Evolutionary conservation across 2,888 invertebrate species (phyloP).

Genomic region (Hirtodrosophila alboralis): DNA sequence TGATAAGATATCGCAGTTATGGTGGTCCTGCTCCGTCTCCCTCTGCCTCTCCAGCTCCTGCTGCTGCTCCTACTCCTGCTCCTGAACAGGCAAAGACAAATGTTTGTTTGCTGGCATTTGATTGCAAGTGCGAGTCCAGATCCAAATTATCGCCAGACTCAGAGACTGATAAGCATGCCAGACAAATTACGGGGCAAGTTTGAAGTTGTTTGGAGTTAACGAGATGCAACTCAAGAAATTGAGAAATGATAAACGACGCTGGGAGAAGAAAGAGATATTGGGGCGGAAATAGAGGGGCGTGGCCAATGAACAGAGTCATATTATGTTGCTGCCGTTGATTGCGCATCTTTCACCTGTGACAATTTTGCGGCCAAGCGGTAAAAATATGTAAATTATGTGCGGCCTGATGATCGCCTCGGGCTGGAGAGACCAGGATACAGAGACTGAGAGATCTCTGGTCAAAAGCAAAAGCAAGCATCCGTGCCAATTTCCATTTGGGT

Average conservation of each 20-base stretch:
- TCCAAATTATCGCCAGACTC: conserved; percentile 37
- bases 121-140: conserved; percentile 21
- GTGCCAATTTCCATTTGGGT: conserved; percentile 73
- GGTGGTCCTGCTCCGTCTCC: conserved; percentile 50
- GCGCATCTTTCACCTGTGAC: conserved; percentile 76
- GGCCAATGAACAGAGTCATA: conserved; percentile 21
- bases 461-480: conserved; percentile 10
- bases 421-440: no score
- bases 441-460: conserved; percentile 1
- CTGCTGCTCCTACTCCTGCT: conserved; percentile 12
- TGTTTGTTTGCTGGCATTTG: conserved; percentile 64
- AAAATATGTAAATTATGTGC: conserved; percentile 71
- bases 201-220: conserved; percentile 40
- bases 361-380: conserved; percentile 56
- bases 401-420: conserved; percentile 49
- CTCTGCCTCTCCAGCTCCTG: conserved; percentile 10
- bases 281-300: conserved; percentile 49
- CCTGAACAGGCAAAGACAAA: conserved; percentile 56
- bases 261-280: conserved; percentile 9
- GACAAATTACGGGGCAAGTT: conserved; percentile 41
- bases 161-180: conserved; percentile 26
- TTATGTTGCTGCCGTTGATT: conserved; percentile 27
- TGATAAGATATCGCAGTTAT: conserved; percentile 46
- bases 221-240: conserved; percentile 12
- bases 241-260: conserved; percentile 41